Evolutionary conservation across 2,113 vertebrate species (phyloP), one percentile per base, ranked within the genome.

Genomic region (Mystacornis crossleyi): DNA sequence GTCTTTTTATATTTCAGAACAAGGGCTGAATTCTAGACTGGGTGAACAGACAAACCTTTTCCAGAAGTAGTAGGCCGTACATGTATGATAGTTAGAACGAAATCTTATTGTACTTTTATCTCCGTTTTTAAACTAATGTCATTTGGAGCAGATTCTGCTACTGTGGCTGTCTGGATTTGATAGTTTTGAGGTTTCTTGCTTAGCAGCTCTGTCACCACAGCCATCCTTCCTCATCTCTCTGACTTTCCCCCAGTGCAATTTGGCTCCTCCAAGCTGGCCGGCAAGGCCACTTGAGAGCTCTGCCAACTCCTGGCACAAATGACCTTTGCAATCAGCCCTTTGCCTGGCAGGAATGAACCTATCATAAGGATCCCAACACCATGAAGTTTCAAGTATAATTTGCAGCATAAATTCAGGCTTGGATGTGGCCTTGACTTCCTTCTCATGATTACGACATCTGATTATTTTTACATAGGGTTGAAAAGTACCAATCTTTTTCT

Each of bases 181-280:
- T 14, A 28, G 25, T 31, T 53, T 60, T 71, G 81, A 67, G 25
- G 8, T 64, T 91, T 74, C 48, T 43, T 64, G 3, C 43, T 43
- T 42, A 57, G 33, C 5, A 14, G 29, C 7, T 72, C 28, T 36
- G 18, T 18, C 43, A 16, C 21, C n/a, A 10, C 28, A 58, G 10
- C 47, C 24, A 31, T 53, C 48, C 11, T 75, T 81, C 62, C 18
- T 26, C 21, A 8, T 55, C 40, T 67, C 5, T 8, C 12, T 0
- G 0, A 1, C 18, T 53, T 71, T 71, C 16, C 25, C 3, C 33
- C 0, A 0, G 24, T 42, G 31, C 9, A 51, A 15, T 84, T 78
- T 40, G 4, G 12, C 42, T 79, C 33, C 54, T 71, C 31, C 31
- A 67, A 79, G 36, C 36, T 66, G 48, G 11, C 10, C 70, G 60